phyloP scores from a whole-genome alignment of 2,113 vertebrate species.

The Corythornis cristatus region DNA sequence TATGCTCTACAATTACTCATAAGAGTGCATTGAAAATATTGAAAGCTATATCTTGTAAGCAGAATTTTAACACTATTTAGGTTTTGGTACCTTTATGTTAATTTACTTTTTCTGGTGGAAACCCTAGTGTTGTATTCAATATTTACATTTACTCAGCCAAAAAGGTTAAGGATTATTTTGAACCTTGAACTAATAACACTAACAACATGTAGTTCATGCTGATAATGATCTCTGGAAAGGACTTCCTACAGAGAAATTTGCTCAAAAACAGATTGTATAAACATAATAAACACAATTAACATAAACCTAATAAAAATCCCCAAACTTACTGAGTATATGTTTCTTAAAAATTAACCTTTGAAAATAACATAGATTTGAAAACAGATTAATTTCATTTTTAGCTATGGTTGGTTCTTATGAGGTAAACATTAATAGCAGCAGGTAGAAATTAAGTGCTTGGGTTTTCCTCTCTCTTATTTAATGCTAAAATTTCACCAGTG shows the following conservation, averaged over 20 bases:
- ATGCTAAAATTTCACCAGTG: not conserved
- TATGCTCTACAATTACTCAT: not conserved
- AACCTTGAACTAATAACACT: slow-evolving; percentile 8
- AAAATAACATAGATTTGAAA: not conserved
- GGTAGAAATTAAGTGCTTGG: not conserved
- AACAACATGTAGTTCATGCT: slow-evolving; percentile 4
- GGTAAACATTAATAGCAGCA: not conserved
- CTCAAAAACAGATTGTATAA: not conserved
- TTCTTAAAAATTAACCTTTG: slow-evolving; percentile 33
- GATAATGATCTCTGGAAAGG: slow-evolving; percentile 28
- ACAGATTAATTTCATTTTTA: not conserved
- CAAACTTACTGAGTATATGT: not conserved
- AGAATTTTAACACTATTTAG: not conserved
- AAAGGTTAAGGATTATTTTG: slow-evolving; percentile 48
- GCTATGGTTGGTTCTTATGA: not conserved
- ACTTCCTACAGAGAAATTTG: slow-evolving; percentile 16
- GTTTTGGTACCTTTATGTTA: not conserved
- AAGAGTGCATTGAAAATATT: not conserved
- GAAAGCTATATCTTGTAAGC: not conserved
- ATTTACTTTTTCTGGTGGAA: not conserved
- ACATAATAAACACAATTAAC: not conserved
- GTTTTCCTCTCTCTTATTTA: not conserved
- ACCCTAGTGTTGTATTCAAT: not conserved
- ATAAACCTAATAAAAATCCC: too few species aligned
- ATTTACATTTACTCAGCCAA: not conserved